Evolutionary conservation across 2,797 vertebrate species (phyloP).

Genomic region (Morus bassanus): DNA sequence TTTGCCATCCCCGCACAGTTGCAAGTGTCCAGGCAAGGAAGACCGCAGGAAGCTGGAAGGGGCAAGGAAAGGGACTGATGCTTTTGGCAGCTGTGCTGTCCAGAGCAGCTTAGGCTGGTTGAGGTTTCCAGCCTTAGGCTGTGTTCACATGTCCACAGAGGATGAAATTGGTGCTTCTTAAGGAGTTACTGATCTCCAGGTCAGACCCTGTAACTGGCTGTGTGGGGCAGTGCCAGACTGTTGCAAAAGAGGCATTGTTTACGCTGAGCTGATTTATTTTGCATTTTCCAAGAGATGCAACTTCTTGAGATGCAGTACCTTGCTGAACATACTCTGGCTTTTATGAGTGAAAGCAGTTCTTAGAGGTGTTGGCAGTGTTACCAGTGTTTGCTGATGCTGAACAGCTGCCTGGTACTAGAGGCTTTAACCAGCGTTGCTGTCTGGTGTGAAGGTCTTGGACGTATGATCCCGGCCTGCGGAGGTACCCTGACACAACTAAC

Average conservation of each 20-base stretch:
- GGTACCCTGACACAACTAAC: background rate
- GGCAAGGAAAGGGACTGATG: background rate
- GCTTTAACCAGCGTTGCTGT: background rate
- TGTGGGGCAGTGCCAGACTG: background rate
- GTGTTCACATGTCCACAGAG: background rate
- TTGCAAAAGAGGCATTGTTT: background rate
- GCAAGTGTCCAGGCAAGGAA: background rate
- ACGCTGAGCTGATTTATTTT: background rate
- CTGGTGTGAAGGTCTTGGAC: background rate
- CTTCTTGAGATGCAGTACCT: background rate
- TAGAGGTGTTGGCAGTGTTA: constrained; percentile 1
- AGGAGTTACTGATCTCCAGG: background rate
- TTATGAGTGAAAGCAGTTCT: background rate
- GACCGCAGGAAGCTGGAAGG: background rate
- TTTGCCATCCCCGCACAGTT: background rate
- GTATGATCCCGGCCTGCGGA: background rate
- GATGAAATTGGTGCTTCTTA: background rate
- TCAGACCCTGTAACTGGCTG: background rate
- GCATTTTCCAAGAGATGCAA: background rate
- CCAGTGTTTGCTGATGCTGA: background rate
- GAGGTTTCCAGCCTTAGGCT: background rate
- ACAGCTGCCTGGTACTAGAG: background rate
- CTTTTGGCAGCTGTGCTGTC: background rate
- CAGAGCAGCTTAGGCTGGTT: background rate
- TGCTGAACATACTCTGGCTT: background rate